A percentile compares a stretch with the other conserved stretches of the same genome.
These are phyloP conservation scores for Tetraodon nigroviridis DNA, from an alignment of 2,113 vertebrate genomes.

Conservation along the genomic window DNA sequence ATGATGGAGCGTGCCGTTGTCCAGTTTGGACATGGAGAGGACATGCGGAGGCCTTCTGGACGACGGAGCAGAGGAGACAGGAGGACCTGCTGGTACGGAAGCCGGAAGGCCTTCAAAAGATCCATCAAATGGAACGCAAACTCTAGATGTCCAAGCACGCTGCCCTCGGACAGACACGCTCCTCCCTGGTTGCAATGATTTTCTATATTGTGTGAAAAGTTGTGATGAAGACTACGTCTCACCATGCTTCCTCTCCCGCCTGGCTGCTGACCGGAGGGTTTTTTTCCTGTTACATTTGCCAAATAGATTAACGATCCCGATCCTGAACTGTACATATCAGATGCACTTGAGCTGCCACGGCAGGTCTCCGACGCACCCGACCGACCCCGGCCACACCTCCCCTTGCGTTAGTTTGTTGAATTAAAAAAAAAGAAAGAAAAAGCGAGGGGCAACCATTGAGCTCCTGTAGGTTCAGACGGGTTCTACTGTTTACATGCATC, in stretches of 20 bases:
- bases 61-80: conserved; percentile 25
- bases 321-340: conserved; percentile 75
- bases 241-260: conserved; percentile 64
- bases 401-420: background rate
- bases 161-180: conserved; percentile 33
- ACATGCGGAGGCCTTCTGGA: conserved; percentile 37
- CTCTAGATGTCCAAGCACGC: conserved; percentile 52
- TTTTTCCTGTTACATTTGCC: background rate
- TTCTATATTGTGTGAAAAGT: conserved; percentile 70
- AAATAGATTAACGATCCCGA: conserved; percentile 27
- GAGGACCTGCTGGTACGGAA: background rate
- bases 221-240: conserved; percentile 69
- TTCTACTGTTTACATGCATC: conserved; percentile 46
- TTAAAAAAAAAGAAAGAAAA: conserved; percentile 5
- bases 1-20: conserved; percentile 33
- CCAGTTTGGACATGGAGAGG: conserved; percentile 44
- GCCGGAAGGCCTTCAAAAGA: conserved; percentile 27
- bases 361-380: conserved; percentile 32
- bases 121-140: conserved; percentile 54
- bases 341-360: conserved; percentile 58
- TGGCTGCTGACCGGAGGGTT: background rate
- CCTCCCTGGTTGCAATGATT: conserved; percentile 53
- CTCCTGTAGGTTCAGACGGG: conserved; percentile 38
- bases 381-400: conserved; percentile 13
- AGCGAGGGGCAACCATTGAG: background rate